Conservation (phyloP, 2,888 invertebrate species). For the Luperina nickerlii region DNA sequence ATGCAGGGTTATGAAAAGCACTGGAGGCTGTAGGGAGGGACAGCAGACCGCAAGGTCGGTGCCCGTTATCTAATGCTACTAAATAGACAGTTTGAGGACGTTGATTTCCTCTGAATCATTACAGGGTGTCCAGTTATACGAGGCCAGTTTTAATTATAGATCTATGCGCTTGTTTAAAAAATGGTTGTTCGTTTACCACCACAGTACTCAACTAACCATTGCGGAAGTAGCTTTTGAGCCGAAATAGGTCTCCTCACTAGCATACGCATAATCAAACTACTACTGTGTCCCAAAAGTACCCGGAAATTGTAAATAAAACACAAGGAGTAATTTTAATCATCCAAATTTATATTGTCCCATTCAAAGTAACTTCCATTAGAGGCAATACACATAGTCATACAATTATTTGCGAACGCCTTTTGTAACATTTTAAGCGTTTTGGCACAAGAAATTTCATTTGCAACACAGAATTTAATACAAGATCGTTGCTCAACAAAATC, state of each 20-base stretch:
- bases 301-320: too few relatives aligned
- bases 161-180: neutral
- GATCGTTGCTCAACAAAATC: too few relatives aligned
- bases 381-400: too few relatives aligned
- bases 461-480: too few relatives aligned
- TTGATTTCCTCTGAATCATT: neutral
- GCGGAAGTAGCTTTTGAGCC: neutral
- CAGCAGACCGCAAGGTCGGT: constrained; percentile 68
- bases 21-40: constrained; percentile 61
- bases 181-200: neutral
- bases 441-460: too few relatives aligned
- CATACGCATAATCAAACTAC: too few relatives aligned
- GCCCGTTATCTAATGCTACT: constrained; percentile 62
- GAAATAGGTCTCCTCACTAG: neutral
- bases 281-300: too few relatives aligned
- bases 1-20: constrained; percentile 75
- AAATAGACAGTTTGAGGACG: constrained; percentile 37
- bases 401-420: too few relatives aligned
- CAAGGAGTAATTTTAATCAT: too few relatives aligned
- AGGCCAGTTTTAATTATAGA: neutral
- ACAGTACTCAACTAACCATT: neutral
- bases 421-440: too few relatives aligned
- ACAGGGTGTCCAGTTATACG: neutral
- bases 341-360: too few relatives aligned
- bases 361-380: too few relatives aligned